Evolutionary conservation across 2,797 vertebrate genomes (phyloP), one percentile per base, ranked within the genome.

Genomic region (Oreortyx pictus): DNA sequence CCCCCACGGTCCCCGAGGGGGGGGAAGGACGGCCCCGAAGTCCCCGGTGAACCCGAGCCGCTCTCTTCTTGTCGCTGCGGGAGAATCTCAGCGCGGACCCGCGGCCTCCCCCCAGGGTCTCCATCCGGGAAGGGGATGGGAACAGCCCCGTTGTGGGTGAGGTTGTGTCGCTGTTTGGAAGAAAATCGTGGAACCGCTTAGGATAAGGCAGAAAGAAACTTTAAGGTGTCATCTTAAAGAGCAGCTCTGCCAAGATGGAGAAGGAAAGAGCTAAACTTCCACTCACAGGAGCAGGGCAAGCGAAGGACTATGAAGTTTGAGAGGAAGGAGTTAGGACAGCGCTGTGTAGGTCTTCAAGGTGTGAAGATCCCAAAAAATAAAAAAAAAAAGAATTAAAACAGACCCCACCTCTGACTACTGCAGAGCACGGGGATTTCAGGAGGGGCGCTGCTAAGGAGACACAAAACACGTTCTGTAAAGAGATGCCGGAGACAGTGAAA

Each of bases 261-360:
- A 82, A 78, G 24, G 37, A 64, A 82, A 50, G 33, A 33, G 35
- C 39, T 62, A 64, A 84, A 68, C 52, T 65, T 61, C 27, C 27
- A 3, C 61, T 35, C 14, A 6, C 33, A 66, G 22, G 27, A 67
- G 47, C 35, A 29, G 49, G 44, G 60, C 82, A 60, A 86, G 41
- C 0, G 0, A 77, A 75, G n/a, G 22, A 74, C 46, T 72, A 85
- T 47, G 37, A 61, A 39, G 46, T 78, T 72, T 68, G 79, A 88
- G 75, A 67, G 31, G 25, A 68, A 76, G 41, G 67, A 95, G 91
- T 82, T 77, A 87, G 84, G 83, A 50, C 74, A 89, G 39, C 46
- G 5, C 33, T 59, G 7, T 70, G 13, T 39, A 85, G 50, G 22
- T 74, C 61, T 72, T 84, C 54, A 49, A 79, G 43, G 31, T 54